These are phyloP conservation scores for Microplitis manilae DNA, from an alignment of 2,888 invertebrate species.

Conservation along the genomic window DNA sequence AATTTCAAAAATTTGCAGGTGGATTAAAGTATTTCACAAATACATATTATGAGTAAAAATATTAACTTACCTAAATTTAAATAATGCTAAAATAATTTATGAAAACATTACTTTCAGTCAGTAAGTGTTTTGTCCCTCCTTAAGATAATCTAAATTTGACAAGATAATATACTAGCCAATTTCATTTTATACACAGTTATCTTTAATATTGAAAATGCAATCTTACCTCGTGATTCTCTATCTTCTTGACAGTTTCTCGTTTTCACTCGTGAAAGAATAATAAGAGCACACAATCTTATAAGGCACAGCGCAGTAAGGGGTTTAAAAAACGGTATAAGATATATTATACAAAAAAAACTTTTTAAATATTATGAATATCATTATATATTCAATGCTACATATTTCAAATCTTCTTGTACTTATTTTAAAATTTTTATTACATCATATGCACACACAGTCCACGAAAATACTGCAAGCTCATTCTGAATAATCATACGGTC, in stretches of 20 bases:
- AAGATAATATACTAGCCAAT: conserved; percentile 6
- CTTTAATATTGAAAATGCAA: conserved; percentile 42
- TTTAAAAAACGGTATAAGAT: neutral
- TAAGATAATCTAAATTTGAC: neutral
- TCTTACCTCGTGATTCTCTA: conserved; percentile 19
- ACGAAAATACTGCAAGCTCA: conserved; percentile 15
- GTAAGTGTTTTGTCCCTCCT: neutral
- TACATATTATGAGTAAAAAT: too few species aligned
- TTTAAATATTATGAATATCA: neutral
- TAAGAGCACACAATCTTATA: neutral
- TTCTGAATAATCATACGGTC: conserved; percentile 38
- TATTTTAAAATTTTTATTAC: conserved; percentile 7
- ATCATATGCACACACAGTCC: neutral
- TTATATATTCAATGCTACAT: conserved; percentile 3
- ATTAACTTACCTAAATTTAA: too few species aligned
- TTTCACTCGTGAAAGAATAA: conserved; percentile 1
- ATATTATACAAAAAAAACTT: neutral
- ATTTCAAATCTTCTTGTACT: neutral
- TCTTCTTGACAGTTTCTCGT: conserved; percentile 9
- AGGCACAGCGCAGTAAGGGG: neutral
- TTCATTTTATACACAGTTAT: conserved; percentile 26
- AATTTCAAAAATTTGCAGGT: too few species aligned
- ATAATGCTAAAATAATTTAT: too few species aligned
- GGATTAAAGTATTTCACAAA: too few species aligned
- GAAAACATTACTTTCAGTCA: neutral